Conservation (phyloP, 2,797 vertebrate genomes). For the Cyclopterus lumpus region DNA sequence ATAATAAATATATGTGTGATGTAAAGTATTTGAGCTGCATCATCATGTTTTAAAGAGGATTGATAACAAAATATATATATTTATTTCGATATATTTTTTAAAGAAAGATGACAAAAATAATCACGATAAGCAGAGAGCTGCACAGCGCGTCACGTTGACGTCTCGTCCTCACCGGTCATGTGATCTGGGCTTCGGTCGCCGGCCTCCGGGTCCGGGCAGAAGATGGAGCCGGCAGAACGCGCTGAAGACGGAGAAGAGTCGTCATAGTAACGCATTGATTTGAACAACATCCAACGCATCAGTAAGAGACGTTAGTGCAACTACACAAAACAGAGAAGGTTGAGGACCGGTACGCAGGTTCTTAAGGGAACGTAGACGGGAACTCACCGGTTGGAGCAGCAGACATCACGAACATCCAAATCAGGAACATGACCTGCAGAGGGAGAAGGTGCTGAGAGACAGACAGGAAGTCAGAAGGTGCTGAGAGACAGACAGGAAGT, state of each 20-base stretch:
- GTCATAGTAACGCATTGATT: not conserved
- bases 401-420: slow-evolving; percentile 46
- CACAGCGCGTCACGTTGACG: no score
- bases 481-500: no score
- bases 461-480: no score
- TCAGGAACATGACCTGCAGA: slow-evolving; percentile 66
- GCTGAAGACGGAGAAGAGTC: slow-evolving; percentile 43
- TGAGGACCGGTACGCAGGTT: no score
- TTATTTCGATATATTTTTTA: no score
- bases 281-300: not conserved
- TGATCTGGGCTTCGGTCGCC: slow-evolving; percentile 36
- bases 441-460: not conserved
- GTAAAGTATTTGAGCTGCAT: no score
- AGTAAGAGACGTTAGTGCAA: not conserved
- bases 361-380: no score
- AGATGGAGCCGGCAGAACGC: slow-evolving; percentile 38
- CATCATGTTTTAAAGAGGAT: no score
- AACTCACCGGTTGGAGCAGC: slow-evolving; percentile 59
- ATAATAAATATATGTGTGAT: no score
- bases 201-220: slow-evolving; percentile 70
- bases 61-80: no score
- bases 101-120: no score
- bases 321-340: not conserved
- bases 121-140: no score
- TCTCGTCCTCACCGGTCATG: slow-evolving; percentile 63